Base-by-base conservation (phyloP, 1,140 invertebrate species). In the Chironomus tepperi region DNA sequence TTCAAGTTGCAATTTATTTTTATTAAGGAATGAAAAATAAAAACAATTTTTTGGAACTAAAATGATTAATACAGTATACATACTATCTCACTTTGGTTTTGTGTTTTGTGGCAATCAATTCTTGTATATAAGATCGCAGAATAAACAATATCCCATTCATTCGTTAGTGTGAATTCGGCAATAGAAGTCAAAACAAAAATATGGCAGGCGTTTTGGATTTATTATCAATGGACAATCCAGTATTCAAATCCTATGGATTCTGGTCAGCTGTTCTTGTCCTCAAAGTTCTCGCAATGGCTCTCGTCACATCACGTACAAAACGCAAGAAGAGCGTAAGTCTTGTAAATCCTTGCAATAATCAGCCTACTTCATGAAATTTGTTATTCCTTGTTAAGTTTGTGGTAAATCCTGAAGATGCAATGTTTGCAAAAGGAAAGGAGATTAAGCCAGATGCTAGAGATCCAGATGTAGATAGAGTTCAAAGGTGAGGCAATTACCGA, bases 241-340 rank as follows among this genome's bases (percentile, higher is more conserved):
- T 87, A 15, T 84, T 89, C 70, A 80, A 81, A 74, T 78, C 82
- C 67, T 89, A 86, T 77, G 82, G 83, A 2, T 89, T 88, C 78
- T 89, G 88, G 83, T 77, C 83, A 10, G 82, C 81, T 43, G 77
- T 89, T 16, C 77, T 90, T 74, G 83, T 85, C 1, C 16, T 90
- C 0, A 91, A 91, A 83, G 81, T 88, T 74, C 34, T 90, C 24
- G 16, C 77, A 0, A 88, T 91, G 88, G 77, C 81, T 7, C 2
- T 83, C 7, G 77, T 89, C 3, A 91, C 89, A 0, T 84, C 76
- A 0, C 73, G 80, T 2, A 81, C 85, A 70, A 82, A 89, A 73
- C 83, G 88, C 19, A 79, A 78, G 72, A 88, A 88, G 73, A 87
- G 84, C 83, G 89, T 90, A 82, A 82, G 80, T 5, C 24, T 19